Base-by-base conservation (phyloP, 1,140 invertebrate genomes). In the Potamilus streckersoni region DNA sequence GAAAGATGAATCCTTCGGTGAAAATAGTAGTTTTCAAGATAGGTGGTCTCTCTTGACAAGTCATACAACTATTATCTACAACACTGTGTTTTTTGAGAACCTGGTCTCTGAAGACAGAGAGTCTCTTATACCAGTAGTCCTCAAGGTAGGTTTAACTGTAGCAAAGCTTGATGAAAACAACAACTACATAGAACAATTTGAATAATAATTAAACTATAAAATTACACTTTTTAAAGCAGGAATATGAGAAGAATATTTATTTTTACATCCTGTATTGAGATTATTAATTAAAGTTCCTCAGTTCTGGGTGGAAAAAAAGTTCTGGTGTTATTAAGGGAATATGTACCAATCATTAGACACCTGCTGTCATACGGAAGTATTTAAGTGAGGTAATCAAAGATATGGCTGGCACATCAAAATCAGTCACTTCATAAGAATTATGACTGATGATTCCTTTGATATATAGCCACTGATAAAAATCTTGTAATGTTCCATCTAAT, bases 361-460 rank as follows among this genome's bases (percentile, higher is more conserved):
- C 57, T 12, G 62, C 71, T 15, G 57, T 19, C 23, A 20, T 66
- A 17, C 55, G 27, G 65, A 16, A 27, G 59, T 17, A 49, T 49
- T 68, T 74, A 68, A 57, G 64, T 3, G 19, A 60, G 49, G 59
- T 74, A 13, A 23, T 68, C 17, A 23, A 38, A 27, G 66, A 74
- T 12, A 58, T 38, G 17, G 65, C 58, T 20, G 38, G 59, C 59
- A 27, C 38, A 59, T 49, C n/a, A 14, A 57, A 38, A 61, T 49
- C 27, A 74, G 72, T 68, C 72, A 64, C 8, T 68, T 58, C 27
- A 60, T 67, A 20, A 67, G 73, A 23, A 68, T 74, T 20, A 69
- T 74, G 66, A 15, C 63, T 23, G 67, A 74, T 57, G 73, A 74
- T 38, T 27, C 27, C 11, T 16, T 69, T 4, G 73, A 74, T 38